These are phyloP conservation scores for Kryptopterus vitreolus DNA, from an alignment of 2,797 vertebrate species.

Conservation along the genomic window DNA sequence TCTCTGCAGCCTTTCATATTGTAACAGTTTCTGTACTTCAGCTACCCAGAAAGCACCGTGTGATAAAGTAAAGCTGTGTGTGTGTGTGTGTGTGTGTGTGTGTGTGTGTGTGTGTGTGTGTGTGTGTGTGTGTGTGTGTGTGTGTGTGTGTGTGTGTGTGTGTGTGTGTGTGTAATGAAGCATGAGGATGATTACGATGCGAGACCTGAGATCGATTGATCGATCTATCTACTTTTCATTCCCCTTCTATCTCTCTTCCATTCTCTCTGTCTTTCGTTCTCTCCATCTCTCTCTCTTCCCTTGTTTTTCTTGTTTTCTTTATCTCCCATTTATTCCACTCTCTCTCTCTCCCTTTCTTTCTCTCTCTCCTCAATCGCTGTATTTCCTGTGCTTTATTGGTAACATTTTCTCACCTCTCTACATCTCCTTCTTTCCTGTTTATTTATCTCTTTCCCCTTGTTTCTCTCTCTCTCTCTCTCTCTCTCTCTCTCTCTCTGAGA, in stretches of 20 bases:
- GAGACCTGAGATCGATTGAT: too few species aligned
- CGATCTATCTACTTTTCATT: too few species aligned
- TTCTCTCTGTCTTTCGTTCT: too few species aligned
- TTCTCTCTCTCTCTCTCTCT: slow-evolving; percentile 17
- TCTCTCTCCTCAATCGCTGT: too few species aligned
- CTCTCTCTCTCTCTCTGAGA: slow-evolving; percentile 11
- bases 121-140: not conserved
- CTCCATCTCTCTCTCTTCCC: too few species aligned
- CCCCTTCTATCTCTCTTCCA: too few species aligned
- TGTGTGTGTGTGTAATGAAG: not conserved
- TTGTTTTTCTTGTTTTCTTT: too few species aligned
- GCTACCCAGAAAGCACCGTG: slow-evolving; percentile 18
- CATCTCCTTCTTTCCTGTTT: too few species aligned
- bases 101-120: slow-evolving; percentile 26
- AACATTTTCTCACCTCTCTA: too few species aligned
- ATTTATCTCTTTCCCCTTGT: not conserved
- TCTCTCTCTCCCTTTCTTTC: slow-evolving; percentile 1
- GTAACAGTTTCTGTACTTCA: slow-evolving; percentile 26
- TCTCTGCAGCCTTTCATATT: slow-evolving; percentile 39
- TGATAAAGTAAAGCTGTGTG: slow-evolving; percentile 13
- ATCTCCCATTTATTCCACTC: not conserved
- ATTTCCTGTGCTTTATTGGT: too few species aligned
- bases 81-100: slow-evolving; percentile 5
- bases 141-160: slow-evolving; percentile 21
- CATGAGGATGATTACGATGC: too few species aligned